Conservation (phyloP, 1,140 invertebrate species). For the Drosophila busckii region DNA sequence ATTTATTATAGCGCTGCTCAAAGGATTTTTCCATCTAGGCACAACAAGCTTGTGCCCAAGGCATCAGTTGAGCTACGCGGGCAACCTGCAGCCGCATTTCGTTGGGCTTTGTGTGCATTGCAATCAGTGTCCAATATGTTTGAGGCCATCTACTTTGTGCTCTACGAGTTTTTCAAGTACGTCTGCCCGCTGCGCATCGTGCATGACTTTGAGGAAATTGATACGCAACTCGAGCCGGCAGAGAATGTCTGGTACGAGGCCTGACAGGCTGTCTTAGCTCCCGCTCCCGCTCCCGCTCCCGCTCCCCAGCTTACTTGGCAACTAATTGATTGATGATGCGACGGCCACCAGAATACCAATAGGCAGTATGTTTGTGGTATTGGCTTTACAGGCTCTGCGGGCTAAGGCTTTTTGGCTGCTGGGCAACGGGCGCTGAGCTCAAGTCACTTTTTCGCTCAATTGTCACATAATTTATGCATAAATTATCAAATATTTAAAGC, state of each 20-base stretch:
- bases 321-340: conserved; percentile 64
- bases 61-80: conserved; percentile 20
- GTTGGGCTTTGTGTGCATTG: conserved; percentile 17
- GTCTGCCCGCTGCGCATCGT: conserved; percentile 45
- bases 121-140: conserved; percentile 28
- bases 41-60: conserved; percentile 20
- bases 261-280: no score
- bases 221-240: conserved; percentile 1
- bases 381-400: no score
- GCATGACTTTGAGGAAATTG: conserved; percentile 42
- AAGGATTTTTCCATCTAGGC: conserved; percentile 39
- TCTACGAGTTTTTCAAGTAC: conserved; percentile 41
- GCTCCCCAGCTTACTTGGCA: conserved; percentile 14
- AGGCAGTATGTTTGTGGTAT: conserved; percentile 31
- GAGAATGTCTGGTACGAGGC: conserved; percentile 37
- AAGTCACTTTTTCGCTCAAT: conserved; percentile 43
- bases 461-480: conserved; percentile 73
- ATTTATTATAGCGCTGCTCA: conserved; percentile 18
- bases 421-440: conserved; percentile 18
- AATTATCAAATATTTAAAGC: conserved; percentile 73
- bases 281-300: no score
- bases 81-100: conserved; percentile 11
- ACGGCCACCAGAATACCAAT: conserved; percentile 40
- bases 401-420: conserved; percentile 7
- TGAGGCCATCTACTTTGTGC: conserved; percentile 36